Base-by-base conservation (phyloP, 2,888 invertebrate species). In the Perizoma affinitatum region DNA sequence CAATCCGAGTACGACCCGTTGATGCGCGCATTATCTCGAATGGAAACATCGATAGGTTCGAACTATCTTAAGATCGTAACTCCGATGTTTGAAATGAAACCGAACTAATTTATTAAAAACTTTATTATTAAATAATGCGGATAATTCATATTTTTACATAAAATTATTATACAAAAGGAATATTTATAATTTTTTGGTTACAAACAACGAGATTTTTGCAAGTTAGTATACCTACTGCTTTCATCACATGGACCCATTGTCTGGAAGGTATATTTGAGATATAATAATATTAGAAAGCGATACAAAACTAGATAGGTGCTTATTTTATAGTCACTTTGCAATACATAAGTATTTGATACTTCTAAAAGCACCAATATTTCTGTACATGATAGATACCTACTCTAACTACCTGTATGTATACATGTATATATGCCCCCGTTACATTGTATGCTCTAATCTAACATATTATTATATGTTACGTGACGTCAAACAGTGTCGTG, bases 111-210 rank as follows among this genome's bases (percentile, higher is more conserved):
- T 53, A 45, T 35, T 52, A 48, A 54, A 57, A 49, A 56, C 42
- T 61, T 53, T 57, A 57, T 53, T 53, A 49, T 22, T 56, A 56
- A 40, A 54, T 54, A 49, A 49, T 48, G 47, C 33, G 50, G 45
- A 38, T 58, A 5, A 48, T 52, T 49, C 11, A 33, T 51, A 10
- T 51, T 50, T 36, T 34, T 58, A 69, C 68, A 64, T 63, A 63
- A 67, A 61, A 66, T 58, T 61, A 63, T 41, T 65, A 57, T 70
- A 65, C 63, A 66, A 54, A 59, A 65, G 45, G 58, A 67, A 68
- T 60, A 65, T 65, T 63, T 51, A 51, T 51, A 42, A 54, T 51
- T 60, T 48, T 60, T 64, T 64, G 63, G 60, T 50, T 64, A 64
- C 46, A 61, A 61, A 64, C 60, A 46, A 58, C 61, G 66, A 66